Conservation (phyloP, 2,888 invertebrate species). For the Limnephilus auricula region DNA sequence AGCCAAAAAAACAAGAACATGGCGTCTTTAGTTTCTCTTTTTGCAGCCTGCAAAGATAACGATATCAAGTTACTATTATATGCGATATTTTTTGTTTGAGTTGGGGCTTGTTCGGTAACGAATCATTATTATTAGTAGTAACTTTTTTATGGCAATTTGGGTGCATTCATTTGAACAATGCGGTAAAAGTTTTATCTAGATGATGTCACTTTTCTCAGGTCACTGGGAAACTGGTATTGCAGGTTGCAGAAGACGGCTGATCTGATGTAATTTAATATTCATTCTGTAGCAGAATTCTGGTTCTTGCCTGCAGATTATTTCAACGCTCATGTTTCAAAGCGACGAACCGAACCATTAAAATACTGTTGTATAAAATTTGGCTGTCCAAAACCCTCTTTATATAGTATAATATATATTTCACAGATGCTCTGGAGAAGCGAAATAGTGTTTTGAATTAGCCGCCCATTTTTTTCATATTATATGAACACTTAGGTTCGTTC, state of each 20-base stretch:
- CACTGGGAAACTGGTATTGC: constrained; percentile 2
- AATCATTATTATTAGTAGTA: background rate
- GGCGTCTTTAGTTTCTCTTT: background rate
- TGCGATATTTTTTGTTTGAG: background rate
- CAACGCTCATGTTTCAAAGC: background rate
- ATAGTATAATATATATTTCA: no score
- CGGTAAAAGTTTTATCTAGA: background rate
- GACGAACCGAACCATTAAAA: background rate
- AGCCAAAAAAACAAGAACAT: background rate
- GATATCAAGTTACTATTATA: background rate
- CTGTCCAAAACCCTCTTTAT: no score
- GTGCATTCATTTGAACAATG: constrained; percentile 2
- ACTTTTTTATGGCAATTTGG: constrained; percentile 1
- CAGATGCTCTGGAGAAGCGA: no score
- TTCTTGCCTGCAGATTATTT: background rate
- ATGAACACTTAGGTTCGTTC: no score
- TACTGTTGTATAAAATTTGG: no score
- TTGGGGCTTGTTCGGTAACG: background rate
- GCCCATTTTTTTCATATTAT: no score
- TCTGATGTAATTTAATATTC: background rate
- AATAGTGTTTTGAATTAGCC: no score
- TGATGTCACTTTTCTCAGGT: background rate
- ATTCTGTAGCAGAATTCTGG: background rate
- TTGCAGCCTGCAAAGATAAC: background rate
- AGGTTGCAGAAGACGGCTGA: background rate